These are phyloP conservation scores for Pomacea canaliculata DNA, from an alignment of 2,888 invertebrate genomes.

Conservation along the genomic window DNA sequence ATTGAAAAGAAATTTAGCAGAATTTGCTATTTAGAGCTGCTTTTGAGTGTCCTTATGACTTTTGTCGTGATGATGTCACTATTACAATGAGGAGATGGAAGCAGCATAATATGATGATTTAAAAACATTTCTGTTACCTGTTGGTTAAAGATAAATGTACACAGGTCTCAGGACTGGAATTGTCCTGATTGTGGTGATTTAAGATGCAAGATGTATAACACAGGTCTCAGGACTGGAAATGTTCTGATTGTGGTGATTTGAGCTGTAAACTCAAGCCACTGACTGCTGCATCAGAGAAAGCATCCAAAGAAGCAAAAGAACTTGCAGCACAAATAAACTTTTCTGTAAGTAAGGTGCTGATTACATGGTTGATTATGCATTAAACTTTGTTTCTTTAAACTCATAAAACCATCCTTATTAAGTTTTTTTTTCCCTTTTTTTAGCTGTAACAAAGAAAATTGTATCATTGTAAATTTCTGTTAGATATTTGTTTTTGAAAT, in stretches of 20 bases:
- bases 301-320: conserved; percentile 68
- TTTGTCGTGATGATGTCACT: too few relatives aligned
- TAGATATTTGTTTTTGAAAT: too few relatives aligned
- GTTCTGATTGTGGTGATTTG: conserved; percentile 77
- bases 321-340: conserved; percentile 70
- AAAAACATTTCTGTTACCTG: too few relatives aligned
- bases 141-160: neutral
- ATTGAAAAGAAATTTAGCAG: too few relatives aligned
- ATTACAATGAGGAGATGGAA: too few relatives aligned
- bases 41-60: too few relatives aligned
- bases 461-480: too few relatives aligned
- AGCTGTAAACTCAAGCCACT: conserved; percentile 71
- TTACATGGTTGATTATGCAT: neutral
- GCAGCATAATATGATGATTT: too few relatives aligned
- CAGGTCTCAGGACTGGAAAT: conserved; percentile 77
- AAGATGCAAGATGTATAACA: conserved; percentile 54
- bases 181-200: conserved; percentile 78
- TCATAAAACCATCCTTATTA: neutral
- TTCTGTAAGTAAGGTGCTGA: conserved; percentile 48
- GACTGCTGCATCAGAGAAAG: conserved; percentile 61
- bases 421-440: neutral
- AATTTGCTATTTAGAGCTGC: too few relatives aligned
- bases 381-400: neutral
- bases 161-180: conserved; percentile 76
- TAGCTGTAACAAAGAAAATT: neutral